A percentile compares a stretch with the other conserved stretches of the same genome.
phyloP scores from a whole-genome alignment of 1,140 invertebrate species.

The Copidosoma floridanum region DNA sequence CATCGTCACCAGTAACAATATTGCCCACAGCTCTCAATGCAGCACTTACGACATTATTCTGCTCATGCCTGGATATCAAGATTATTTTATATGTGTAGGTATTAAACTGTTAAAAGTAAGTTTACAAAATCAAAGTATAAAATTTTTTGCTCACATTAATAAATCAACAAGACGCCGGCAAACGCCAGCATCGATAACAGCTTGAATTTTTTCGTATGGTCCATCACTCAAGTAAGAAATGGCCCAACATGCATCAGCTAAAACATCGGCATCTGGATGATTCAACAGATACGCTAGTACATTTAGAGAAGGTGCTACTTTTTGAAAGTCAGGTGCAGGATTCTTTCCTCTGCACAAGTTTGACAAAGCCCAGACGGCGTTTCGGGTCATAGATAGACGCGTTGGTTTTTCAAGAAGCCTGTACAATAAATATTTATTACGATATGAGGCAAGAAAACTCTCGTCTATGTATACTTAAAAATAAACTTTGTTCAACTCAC shows the following conservation, averaged over 20 bases:
- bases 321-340: slow-evolving; percentile 90
- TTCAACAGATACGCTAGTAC: slow-evolving; percentile 85
- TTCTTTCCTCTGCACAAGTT: slow-evolving; percentile 96
- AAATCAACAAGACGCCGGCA: slow-evolving; percentile 92
- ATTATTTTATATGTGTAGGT: slow-evolving; percentile 3
- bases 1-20: slow-evolving; percentile 96
- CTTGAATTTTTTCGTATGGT: slow-evolving; percentile 97
- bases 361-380: slow-evolving; percentile 96
- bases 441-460: no score
- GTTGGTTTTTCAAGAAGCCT: slow-evolving; percentile 81
- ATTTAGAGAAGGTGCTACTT: slow-evolving; percentile 81
- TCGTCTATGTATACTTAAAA: neutral
- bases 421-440: no score
- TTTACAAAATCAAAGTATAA: slow-evolving; percentile 6
- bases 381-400: slow-evolving; percentile 88
- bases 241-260: slow-evolving; percentile 90
- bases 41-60: slow-evolving; percentile 91
- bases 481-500: slow-evolving; percentile 59
- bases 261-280: slow-evolving; percentile 86
- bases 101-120: slow-evolving; percentile 5
- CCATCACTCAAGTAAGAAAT: slow-evolving; percentile 92
- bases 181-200: slow-evolving; percentile 95
- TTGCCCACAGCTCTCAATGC: slow-evolving; percentile 94
- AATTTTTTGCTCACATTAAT: slow-evolving; percentile 69
- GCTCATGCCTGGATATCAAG: slow-evolving; percentile 69